Base-by-base conservation (phyloP, 2,888 invertebrate genomes). In the Pterostichus niger region DNA sequence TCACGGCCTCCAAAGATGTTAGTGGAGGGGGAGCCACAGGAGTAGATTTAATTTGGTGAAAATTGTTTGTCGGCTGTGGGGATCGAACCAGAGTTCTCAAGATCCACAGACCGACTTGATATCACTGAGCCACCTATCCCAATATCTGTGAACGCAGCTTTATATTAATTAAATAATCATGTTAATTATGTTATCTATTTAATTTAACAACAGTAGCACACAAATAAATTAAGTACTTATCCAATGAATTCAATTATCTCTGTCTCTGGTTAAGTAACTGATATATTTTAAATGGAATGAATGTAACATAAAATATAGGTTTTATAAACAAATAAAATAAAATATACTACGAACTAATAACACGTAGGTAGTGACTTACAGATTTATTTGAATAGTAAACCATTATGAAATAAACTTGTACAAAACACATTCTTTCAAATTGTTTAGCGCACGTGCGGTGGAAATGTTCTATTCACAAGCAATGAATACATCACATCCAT, bases 331-430 rank as follows among this genome's bases (percentile, higher is more conserved):
- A 56, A 56, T 33, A 61, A n/a, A 1, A 35, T 13, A 31, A 35
- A 64, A 64, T 64, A 9, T 49, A 49, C 49, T 49, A 49, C 11
- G 49, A 11, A 6, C 6, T 33, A 33, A 33, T 33, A 11, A 64
- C n/a, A n/a, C 35, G 64, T 64, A 13, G 64, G 64, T n/a, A 64
- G 64, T 35, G 64, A 64, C 33, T 64, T 64, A 59, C 35, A 64
- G 64, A 35, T 64, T 64, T 33, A 64, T 35, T 64, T 59, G 31
- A 64, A 13, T 13, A 35, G 11, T 64, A 64, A 64, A 33, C 13
- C 35, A 64, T 64, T 64, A 64, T 64, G 64, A 64, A 64, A 64
- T 64, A 64, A 64, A 64, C 33, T 64, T 35, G 64, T 64, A 59
- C 3, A 24, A 59, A 31, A 31, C 59, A 56, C 17, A 59, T 59